Percentiles rank a stretch among this genome's conserved stretches.
phyloP scores from a whole-genome alignment of 2,888 invertebrate genomes.

The Slavum lentiscoides region DNA sequence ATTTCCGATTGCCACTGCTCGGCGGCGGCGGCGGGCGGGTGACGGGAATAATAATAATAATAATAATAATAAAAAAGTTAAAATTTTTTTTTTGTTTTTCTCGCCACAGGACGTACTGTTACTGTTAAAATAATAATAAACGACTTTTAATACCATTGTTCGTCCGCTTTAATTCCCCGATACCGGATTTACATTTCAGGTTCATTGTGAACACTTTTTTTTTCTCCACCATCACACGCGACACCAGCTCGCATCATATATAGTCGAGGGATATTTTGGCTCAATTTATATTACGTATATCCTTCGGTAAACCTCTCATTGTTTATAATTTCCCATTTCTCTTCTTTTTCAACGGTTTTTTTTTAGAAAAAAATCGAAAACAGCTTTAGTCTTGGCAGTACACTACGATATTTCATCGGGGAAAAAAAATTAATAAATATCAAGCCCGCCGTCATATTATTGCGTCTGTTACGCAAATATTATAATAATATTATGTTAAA shows the following conservation, averaged over 20 bases:
- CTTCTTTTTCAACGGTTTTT: slow-evolving; percentile 15
- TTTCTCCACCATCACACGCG: neutral
- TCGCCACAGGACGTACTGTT: neutral
- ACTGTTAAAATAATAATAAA: slow-evolving; percentile 34
- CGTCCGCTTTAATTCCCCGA: slow-evolving; percentile 39
- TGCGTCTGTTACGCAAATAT: no score
- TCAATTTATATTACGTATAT: slow-evolving; percentile 47
- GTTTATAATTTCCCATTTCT: slow-evolving; percentile 40
- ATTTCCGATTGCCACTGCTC: no score
- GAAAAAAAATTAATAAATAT: no score
- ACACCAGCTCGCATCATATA: slow-evolving; percentile 3
- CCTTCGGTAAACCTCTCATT: slow-evolving; percentile 35
- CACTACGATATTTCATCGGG: no score
- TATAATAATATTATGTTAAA: no score
- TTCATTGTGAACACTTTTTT: slow-evolving; percentile 44
- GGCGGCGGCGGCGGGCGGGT: no score
- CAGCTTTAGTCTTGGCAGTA: slow-evolving; percentile 2
- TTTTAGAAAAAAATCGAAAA: slow-evolving; percentile 18
- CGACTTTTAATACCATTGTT: slow-evolving; percentile 37
- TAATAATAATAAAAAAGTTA: neutral
- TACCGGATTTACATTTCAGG: slow-evolving; percentile 45
- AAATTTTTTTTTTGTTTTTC: neutral
- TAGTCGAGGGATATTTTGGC: slow-evolving; percentile 41
- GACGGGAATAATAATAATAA: no score
- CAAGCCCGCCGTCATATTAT: no score